phyloP scores from a whole-genome alignment of 2,113 vertebrate genomes.

The Syrmaticus mikado region DNA sequence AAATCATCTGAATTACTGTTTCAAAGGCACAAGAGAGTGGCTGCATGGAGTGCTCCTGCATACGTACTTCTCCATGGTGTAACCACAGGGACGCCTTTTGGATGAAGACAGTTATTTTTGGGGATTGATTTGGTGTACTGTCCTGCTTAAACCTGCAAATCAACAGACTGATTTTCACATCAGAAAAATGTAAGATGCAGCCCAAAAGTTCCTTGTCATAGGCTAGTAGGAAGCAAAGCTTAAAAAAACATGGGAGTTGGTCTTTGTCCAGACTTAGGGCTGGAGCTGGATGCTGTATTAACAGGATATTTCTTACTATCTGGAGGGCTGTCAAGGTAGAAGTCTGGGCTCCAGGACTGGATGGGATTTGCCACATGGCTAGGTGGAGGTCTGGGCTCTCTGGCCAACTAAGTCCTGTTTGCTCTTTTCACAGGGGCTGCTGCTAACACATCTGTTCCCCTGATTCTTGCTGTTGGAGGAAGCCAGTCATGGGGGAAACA shows the following conservation, averaged over 20 bases:
- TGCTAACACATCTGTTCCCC: not conserved
- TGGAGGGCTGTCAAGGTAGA: not conserved
- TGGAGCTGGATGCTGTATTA: not conserved
- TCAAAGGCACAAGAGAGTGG: not conserved
- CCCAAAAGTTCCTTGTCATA: not conserved
- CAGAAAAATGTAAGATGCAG: not conserved
- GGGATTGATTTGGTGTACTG: not conserved
- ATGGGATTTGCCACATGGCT: not conserved
- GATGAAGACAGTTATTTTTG: not conserved
- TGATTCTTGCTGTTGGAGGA: not conserved
- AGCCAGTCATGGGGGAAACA: constrained; percentile 85
- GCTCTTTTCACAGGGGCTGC: constrained; percentile 24
- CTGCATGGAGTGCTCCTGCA: not conserved
- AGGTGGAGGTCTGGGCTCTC: not conserved
- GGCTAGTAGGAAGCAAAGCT: not conserved
- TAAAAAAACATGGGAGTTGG: not conserved
- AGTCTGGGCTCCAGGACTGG: not conserved
- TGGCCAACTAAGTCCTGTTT: not conserved
- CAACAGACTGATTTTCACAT: not conserved
- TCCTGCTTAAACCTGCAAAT: not conserved
- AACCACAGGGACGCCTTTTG: not conserved
- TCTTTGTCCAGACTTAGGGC: not conserved
- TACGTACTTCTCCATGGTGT: not conserved
- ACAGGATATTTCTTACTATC: not conserved
- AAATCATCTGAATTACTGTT: not conserved